Percentiles rank a stretch among this genome's conserved stretches.
These are phyloP conservation scores for Thryonomys swinderianus DNA, from an alignment of 2,113 vertebrate genomes.

Conservation along the genomic window DNA sequence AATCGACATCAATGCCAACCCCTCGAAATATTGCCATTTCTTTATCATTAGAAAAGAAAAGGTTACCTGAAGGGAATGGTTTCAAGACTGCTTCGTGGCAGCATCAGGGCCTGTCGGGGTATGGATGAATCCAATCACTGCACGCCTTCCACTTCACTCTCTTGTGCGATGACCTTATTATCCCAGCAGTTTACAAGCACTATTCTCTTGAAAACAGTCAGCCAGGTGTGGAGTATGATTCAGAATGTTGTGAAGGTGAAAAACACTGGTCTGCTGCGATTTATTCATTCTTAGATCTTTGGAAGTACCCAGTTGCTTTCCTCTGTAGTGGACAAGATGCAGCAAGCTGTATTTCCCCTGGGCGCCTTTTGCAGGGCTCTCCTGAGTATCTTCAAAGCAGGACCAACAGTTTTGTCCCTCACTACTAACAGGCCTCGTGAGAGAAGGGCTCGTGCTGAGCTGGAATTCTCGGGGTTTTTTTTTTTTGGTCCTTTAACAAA, in stretches of 20 bases:
- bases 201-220: background rate
- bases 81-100: background rate
- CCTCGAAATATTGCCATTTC: background rate
- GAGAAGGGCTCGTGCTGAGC: background rate
- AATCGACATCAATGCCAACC: background rate
- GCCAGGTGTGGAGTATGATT: background rate
- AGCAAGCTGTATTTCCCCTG: background rate
- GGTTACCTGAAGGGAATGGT: background rate
- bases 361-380: background rate
- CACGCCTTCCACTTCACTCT: background rate
- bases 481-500: background rate
- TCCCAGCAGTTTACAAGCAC: background rate
- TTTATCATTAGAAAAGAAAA: background rate
- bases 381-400: background rate
- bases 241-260: background rate
- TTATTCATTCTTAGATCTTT: background rate
- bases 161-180: background rate
- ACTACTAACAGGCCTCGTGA: background rate
- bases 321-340: background rate
- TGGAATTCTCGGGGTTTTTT: background rate
- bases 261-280: background rate
- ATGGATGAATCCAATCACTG: background rate
- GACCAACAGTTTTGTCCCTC: background rate
- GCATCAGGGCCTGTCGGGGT: background rate
- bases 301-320: background rate